Base-by-base conservation (phyloP, 2,797 vertebrate genomes). In the Trematomus bernacchii region DNA sequence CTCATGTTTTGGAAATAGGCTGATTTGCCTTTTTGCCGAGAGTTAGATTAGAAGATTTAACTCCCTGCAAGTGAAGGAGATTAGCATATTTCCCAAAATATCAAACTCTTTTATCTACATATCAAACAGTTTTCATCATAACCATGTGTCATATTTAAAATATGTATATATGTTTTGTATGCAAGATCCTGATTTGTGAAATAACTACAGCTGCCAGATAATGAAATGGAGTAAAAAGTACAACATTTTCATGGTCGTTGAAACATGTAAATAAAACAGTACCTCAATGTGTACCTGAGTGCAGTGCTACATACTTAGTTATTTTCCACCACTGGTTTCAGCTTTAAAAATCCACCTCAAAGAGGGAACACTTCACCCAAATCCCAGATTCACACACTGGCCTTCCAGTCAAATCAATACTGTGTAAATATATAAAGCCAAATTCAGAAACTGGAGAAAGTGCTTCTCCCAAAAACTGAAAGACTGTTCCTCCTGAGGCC, bases 401-500 rank as follows among this genome's bases (percentile, higher is more conserved):
- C 54, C 65, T 18, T 66, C 60, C 15, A 40, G 11, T 47, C n/a
- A 53, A 58, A 52, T 82, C 75, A 74, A 27, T 71, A 48, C 18
- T 71, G 18, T 54, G 19, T 65, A 53, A 67, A 67, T 67, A 66
- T 64, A 52, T 23, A 27, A 64, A 59, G 13, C 19, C 48, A 72
- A 80, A 85, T 18, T 68, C 60, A 18, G 65, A 73, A 73, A 69
- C 27, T 53, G 48, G 27, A 66, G 61, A 37, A 65, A 46, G 66
- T 55, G 62, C 50, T 12, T 53, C 46, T 69, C 50, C 48, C 51
- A 54, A 54, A 70, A 59, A 66, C 48, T 61, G 64, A 63, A 27
- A 77, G 42, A 66, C 18, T 42, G 3, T 68, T 5, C 53, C 57
- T 77, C 76, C 76, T 33, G 62, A 50, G 83, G 74, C 82, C 51